phyloP scores from a whole-genome alignment of 2,797 vertebrate genomes.

The Catharus ustulatus region DNA sequence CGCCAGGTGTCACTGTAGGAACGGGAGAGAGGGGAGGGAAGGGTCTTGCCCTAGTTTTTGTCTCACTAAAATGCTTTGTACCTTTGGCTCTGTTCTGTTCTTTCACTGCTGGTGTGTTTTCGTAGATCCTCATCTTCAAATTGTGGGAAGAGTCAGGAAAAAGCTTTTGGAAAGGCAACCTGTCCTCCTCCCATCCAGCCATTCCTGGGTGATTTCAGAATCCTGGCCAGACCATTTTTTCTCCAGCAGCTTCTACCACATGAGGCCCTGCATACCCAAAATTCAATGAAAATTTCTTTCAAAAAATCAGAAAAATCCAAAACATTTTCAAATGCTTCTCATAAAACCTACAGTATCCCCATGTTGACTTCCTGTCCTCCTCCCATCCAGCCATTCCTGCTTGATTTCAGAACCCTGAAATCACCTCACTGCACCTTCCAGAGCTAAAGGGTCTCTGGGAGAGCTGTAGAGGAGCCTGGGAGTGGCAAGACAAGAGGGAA shows the following conservation, averaged over 20 bases:
- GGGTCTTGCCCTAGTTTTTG: background rate
- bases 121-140: background rate
- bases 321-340: too few species aligned
- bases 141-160: background rate
- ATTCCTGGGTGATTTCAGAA: background rate
- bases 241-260: too few species aligned
- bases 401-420: background rate
- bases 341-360: too few species aligned
- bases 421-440: too few species aligned
- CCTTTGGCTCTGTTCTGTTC: background rate
- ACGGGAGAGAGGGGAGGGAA: too few species aligned
- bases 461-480: background rate
- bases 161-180: background rate
- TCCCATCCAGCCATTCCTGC: background rate
- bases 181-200: background rate
- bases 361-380: too few species aligned
- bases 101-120: background rate
- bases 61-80: conserved; percentile 26
- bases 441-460: fast-evolving
- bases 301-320: too few species aligned
- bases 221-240: background rate
- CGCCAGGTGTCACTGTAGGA: background rate
- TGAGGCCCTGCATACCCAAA: too few species aligned
- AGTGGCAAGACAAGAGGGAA: background rate
- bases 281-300: too few species aligned